A percentile compares a stretch with the other conserved stretches of the same genome.
These are phyloP conservation scores for Ginglymostoma cirratum DNA, from an alignment of 2,113 vertebrate species.

Conservation along the genomic window DNA sequence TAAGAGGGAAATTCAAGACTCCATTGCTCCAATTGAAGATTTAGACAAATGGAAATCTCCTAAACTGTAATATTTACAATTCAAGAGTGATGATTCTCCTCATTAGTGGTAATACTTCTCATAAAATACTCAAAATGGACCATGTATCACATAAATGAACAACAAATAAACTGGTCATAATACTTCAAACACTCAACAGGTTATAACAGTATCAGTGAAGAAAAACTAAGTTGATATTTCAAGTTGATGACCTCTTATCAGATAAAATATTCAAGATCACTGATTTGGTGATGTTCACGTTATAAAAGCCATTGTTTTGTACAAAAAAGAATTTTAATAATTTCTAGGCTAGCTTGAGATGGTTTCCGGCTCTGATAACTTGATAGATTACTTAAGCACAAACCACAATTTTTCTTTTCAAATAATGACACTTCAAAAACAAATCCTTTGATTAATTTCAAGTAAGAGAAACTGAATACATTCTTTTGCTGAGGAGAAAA, in stretches of 20 bases:
- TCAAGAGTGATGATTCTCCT: background rate
- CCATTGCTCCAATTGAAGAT: background rate
- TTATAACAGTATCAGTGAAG: too few relatives aligned
- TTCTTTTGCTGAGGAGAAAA: background rate
- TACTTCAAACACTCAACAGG: too few relatives aligned
- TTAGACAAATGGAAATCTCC: background rate
- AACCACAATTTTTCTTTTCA: background rate
- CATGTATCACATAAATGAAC: background rate
- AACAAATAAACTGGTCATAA: background rate
- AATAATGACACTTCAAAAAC: background rate
- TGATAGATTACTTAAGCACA: background rate
- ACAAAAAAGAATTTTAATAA: background rate
- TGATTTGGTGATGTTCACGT: background rate
- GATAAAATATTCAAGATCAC: background rate
- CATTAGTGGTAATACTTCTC: background rate
- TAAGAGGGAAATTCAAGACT: background rate
- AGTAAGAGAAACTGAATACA: background rate
- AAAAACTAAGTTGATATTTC: too few relatives aligned
- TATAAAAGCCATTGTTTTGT: background rate
- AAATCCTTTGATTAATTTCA: background rate
- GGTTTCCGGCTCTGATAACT: background rate
- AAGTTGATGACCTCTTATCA: too few relatives aligned
- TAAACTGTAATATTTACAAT: background rate
- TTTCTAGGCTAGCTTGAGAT: background rate
- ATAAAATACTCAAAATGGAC: background rate